Evolutionary conservation across 2,113 vertebrate genomes (phyloP).

Genomic region (Hemiscyllium ocellatum): DNA sequence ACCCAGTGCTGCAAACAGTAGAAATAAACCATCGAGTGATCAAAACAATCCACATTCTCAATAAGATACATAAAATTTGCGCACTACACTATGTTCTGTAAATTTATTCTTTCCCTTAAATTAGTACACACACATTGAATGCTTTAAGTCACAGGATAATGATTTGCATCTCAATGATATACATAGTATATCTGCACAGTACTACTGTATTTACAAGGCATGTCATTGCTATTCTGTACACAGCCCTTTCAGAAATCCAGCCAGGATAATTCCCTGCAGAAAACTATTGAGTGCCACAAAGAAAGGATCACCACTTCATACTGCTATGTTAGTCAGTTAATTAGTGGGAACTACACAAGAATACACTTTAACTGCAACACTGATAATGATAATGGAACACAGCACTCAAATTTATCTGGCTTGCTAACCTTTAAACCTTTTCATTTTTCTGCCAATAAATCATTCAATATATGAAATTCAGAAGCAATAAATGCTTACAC

Average conservation of each 20-base stretch:
- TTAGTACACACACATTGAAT: background rate
- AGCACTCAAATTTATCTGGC: background rate
- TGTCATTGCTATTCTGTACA: conserved; percentile 16
- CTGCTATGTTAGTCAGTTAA: background rate
- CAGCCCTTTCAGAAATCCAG: conserved; percentile 8
- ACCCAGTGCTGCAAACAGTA: background rate
- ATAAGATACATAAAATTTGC: background rate
- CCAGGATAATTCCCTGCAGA: conserved; percentile 34
- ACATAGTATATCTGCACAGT: background rate
- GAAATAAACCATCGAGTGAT: background rate
- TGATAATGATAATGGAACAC: background rate
- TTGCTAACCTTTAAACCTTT: background rate
- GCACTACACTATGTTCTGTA: background rate
- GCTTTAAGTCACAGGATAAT: conserved; percentile 14
- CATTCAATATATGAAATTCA: background rate
- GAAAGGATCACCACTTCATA: conserved; percentile 9
- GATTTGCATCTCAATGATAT: conserved; percentile 10
- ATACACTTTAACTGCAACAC: background rate
- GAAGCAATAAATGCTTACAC: background rate
- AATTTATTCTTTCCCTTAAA: background rate
- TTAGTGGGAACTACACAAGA: conserved; percentile 33
- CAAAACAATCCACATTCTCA: background rate
- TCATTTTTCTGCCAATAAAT: background rate
- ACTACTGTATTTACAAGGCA: conserved; percentile 16
- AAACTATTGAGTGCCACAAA: conserved; percentile 23